Evolutionary conservation across 2,113 vertebrate genomes (phyloP).

Genomic region (Amphiprion ocellaris): DNA sequence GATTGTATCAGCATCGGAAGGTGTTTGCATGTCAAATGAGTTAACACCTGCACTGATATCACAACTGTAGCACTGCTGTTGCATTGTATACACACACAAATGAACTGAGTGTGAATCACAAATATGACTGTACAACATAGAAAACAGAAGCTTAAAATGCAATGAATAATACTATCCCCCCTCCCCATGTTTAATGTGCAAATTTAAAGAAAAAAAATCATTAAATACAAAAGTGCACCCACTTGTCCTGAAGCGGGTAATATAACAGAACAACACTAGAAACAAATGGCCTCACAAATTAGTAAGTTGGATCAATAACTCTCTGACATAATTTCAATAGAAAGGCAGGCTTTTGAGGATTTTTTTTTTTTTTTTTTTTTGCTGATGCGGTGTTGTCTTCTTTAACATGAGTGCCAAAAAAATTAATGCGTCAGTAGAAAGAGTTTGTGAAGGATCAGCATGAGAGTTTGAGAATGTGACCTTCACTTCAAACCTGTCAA

Average conservation of each 20-base stretch:
- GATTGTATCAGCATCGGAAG: constrained; percentile 29
- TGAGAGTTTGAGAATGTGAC: background rate
- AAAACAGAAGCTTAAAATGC: too few relatives aligned
- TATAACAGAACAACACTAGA: background rate
- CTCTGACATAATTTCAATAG: constrained; percentile 26
- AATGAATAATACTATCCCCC: background rate
- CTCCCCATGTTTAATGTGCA: background rate
- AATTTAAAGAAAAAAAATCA: constrained; percentile 9
- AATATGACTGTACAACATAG: too few relatives aligned
- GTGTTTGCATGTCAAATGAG: background rate
- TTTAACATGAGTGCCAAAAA: background rate
- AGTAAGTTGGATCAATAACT: constrained; percentile 26
- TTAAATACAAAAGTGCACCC: constrained; percentile 4
- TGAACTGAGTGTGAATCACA: too few relatives aligned
- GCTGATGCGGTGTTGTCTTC: constrained; percentile 12
- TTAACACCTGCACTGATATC: background rate
- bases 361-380: background rate
- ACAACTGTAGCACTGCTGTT: background rate
- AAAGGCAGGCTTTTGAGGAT: background rate
- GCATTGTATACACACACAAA: too few relatives aligned
- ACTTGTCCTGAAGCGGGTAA: background rate
- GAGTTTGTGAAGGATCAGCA: background rate
- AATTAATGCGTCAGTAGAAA: background rate
- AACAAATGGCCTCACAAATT: constrained; percentile 28
- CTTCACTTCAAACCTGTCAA: background rate